phyloP scores from a whole-genome alignment of 1,140 invertebrate species.

The Calliphora vicina region DNA sequence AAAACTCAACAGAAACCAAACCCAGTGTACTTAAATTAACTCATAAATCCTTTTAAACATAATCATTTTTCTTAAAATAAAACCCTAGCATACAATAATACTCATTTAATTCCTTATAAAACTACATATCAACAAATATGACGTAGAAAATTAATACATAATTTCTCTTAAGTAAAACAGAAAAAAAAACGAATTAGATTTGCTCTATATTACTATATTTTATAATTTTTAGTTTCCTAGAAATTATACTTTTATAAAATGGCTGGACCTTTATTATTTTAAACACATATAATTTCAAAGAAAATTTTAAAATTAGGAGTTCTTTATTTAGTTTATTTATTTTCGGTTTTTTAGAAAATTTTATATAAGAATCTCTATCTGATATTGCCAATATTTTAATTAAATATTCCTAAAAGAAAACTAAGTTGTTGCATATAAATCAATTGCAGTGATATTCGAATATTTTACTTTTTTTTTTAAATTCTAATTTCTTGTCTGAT shows the following conservation, averaged over 20 bases:
- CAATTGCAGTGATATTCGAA: no score
- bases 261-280: background rate
- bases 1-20: background rate
- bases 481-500: no score
- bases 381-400: no score
- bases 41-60: constrained; percentile 8
- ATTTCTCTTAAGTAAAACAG: constrained; percentile 7
- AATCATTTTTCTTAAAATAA: constrained; percentile 2
- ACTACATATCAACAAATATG: constrained; percentile 18
- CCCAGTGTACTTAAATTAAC: constrained; percentile 15
- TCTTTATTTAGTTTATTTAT: no score
- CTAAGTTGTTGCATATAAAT: no score
- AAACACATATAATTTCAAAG: background rate
- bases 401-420: no score
- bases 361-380: no score
- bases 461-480: no score
- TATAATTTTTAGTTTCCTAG: background rate
- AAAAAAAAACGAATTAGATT: background rate
- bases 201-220: background rate
- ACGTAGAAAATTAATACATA: constrained; percentile 16
- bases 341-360: no score
- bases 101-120: constrained; percentile 24
- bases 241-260: constrained; percentile 18
- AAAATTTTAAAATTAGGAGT: background rate
- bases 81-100: background rate